Percentiles rank a stretch among this genome's conserved stretches.
These are phyloP conservation scores for Mesitornis unicolor DNA, from an alignment of 2,113 vertebrate genomes.

Conservation along the genomic window DNA sequence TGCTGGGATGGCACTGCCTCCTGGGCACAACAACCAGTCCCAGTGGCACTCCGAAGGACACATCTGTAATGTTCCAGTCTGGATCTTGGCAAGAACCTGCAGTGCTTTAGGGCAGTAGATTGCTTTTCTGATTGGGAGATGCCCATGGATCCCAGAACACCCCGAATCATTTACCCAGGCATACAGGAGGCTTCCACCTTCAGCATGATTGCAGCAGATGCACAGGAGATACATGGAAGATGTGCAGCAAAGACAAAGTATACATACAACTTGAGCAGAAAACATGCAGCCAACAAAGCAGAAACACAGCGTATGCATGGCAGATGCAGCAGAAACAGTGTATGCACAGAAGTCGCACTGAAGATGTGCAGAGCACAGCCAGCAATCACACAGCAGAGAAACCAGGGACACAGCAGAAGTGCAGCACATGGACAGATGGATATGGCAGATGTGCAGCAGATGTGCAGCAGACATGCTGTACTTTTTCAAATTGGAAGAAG, in stretches of 20 bases:
- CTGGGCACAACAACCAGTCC: neutral
- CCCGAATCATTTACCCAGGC: neutral
- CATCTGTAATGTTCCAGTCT: neutral
- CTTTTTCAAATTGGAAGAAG: neutral
- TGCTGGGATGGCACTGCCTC: neutral
- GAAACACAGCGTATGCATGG: neutral
- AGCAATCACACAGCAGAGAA: neutral
- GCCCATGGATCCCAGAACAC: neutral
- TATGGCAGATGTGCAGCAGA: too few species aligned
- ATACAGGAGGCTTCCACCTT: neutral
- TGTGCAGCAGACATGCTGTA: neutral
- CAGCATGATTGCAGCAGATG: neutral
- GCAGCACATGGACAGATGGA: too few species aligned
- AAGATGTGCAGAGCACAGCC: neutral
- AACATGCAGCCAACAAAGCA: neutral
- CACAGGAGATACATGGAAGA: neutral
- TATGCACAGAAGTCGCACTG: rapidly evolving
- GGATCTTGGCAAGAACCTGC: neutral
- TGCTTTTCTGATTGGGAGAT: neutral
- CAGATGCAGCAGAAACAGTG: neutral
- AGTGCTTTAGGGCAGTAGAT: neutral
- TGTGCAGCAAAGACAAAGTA: neutral
- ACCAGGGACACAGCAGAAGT: neutral
- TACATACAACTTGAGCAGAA: too few species aligned
- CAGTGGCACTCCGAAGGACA: neutral